phyloP scores from a whole-genome alignment of 2,797 vertebrate genomes.

The Pangasius djambal region DNA sequence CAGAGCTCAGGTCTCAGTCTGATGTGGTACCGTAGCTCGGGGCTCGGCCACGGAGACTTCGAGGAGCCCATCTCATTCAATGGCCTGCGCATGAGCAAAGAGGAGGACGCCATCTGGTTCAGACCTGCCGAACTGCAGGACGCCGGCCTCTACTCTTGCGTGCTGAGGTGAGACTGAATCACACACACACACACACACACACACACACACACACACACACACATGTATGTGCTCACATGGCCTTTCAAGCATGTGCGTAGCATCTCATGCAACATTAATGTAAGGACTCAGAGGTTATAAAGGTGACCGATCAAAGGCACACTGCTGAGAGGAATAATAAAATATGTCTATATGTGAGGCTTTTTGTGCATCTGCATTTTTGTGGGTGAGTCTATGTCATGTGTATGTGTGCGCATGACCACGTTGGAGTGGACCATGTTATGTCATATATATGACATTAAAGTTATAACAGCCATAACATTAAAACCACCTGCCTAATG shows the following conservation, averaged over 20 bases:
- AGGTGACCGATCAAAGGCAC: neutral
- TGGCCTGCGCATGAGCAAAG: conserved; percentile 95
- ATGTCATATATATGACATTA: no score
- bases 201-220: neutral
- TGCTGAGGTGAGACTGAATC: conserved; percentile 83
- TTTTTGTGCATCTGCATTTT: neutral
- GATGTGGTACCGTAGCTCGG: conserved; percentile 99
- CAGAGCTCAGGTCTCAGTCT: conserved; percentile 97
- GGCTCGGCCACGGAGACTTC: conserved; percentile 87
- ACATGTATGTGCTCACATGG: neutral
- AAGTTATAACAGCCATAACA: no score
- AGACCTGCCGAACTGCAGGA: conserved; percentile 94
- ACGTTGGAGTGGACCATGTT: no score
- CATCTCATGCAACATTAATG: neutral
- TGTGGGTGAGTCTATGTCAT: neutral
- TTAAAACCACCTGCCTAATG: no score
- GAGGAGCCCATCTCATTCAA: conserved; percentile 99
- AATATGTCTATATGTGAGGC: neutral
- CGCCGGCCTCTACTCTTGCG: conserved; percentile 94
- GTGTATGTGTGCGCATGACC: neutral
- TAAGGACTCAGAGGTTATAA: neutral
- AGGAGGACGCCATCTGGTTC: conserved; percentile 99
- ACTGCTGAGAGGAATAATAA: neutral
- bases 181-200: neutral
- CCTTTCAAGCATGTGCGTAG: neutral